phyloP scores from a whole-genome alignment of 2,113 vertebrate genomes.

The Prunella fulvescens region DNA sequence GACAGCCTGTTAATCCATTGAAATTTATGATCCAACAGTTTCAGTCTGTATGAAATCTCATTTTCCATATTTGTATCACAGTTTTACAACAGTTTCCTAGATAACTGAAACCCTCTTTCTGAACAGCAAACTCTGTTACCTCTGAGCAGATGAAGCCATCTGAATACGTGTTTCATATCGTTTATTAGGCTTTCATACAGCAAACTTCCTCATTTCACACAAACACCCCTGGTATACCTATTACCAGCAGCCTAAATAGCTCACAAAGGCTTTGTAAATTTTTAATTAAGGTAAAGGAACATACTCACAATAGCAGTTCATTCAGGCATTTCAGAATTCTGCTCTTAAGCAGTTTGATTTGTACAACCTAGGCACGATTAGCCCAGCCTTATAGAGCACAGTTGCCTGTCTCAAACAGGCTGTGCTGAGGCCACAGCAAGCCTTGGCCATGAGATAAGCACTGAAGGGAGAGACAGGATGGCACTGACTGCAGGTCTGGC shows the following conservation, averaged over 20 bases:
- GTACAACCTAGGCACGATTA: background rate
- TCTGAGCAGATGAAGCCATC: background rate
- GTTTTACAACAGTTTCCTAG: background rate
- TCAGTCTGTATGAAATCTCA: background rate
- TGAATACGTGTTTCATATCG: background rate
- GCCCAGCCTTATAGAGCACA: background rate
- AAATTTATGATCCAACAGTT: background rate
- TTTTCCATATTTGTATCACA: background rate
- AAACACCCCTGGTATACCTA: background rate
- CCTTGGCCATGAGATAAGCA: background rate
- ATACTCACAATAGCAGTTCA: background rate
- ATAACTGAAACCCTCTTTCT: background rate
- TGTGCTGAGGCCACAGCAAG: background rate
- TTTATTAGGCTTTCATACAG: background rate
- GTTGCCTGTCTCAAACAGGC: background rate
- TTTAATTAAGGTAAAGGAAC: conserved; percentile 64
- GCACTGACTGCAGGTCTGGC: background rate
- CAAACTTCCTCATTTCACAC: background rate
- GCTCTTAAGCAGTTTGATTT: background rate
- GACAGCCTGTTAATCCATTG: background rate
- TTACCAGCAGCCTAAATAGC: background rate
- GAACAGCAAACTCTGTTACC: background rate
- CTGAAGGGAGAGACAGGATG: accelerated
- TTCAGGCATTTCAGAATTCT: conserved; percentile 12
- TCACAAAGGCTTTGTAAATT: conserved; percentile 42